A percentile compares a stretch with the other conserved stretches of the same genome.
phyloP scores from a whole-genome alignment of 2,888 invertebrate species.

The Aleiodes leptofemur region DNA sequence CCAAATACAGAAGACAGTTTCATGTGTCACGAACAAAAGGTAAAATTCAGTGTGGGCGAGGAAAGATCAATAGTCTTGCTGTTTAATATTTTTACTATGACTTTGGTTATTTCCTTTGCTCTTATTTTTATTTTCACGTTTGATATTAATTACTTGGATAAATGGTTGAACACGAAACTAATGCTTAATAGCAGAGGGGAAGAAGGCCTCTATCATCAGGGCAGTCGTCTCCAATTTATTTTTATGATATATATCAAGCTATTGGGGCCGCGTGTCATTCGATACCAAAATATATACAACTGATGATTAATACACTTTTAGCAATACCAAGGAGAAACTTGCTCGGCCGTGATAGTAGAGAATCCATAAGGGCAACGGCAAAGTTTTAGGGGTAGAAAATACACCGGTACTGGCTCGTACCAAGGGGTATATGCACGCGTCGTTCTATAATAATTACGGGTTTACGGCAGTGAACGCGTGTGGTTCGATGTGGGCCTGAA shows the following conservation, averaged over 20 bases:
- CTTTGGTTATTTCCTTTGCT: neutral
- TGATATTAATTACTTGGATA: constrained; percentile 38
- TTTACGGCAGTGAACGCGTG: constrained; percentile 52
- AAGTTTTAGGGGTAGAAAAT: constrained; percentile 39
- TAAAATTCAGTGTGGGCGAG: neutral
- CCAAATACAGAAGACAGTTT: constrained; percentile 23
- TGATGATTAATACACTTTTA: constrained; percentile 44
- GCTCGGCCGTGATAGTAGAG: constrained; percentile 17
- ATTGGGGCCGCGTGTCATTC: constrained; percentile 34
- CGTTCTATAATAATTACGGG: constrained; percentile 56
- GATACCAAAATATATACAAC: constrained; percentile 3
- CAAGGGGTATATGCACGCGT: constrained; percentile 50
- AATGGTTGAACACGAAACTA: constrained; percentile 33
- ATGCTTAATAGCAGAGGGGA: constrained; percentile 2
- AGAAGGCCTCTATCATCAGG: constrained; percentile 25
- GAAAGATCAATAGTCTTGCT: constrained; percentile 23
- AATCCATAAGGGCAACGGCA: constrained; percentile 20
- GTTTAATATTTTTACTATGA: constrained; percentile 23
- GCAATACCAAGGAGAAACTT: constrained; percentile 27
- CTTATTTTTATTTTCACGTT: constrained; percentile 28
- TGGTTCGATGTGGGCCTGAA: constrained; percentile 54
- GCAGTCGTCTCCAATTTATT: constrained; percentile 36
- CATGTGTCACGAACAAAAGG: constrained; percentile 29
- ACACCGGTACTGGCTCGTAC: constrained; percentile 55
- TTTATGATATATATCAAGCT: constrained; percentile 38